A percentile compares a stretch with the other conserved stretches of the same genome.
Evolutionary conservation across 2,113 vertebrate species (phyloP).

Genomic region (Nipponia nippon): DNA sequence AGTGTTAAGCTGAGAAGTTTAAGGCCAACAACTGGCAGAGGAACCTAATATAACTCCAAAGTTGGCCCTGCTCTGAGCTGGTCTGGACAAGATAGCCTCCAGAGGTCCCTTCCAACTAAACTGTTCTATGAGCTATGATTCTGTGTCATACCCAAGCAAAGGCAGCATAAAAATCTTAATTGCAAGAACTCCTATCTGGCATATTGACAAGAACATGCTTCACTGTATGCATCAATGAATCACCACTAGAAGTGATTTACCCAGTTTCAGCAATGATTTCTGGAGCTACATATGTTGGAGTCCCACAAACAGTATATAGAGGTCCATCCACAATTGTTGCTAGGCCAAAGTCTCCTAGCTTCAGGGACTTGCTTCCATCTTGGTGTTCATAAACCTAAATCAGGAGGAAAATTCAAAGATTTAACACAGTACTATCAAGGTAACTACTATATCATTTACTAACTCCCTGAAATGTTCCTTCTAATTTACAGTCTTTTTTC

Average conservation of each 20-base stretch:
- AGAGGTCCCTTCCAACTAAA: neutral
- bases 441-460: neutral
- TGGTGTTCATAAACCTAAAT: constrained; percentile 92
- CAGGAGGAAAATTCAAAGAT: neutral
- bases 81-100: neutral
- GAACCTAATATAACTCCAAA: neutral
- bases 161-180: neutral
- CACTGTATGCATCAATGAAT: neutral
- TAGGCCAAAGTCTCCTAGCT: constrained; percentile 95
- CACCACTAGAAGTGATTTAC: constrained; percentile 67
- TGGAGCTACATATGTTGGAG: constrained; percentile 96
- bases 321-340: constrained; percentile 93
- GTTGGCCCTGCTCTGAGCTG: neutral
- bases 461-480: neutral
- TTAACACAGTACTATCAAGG: neutral
- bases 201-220: neutral
- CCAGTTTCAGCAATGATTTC: constrained; percentile 96
- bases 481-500: neutral
- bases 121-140: neutral
- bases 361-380: constrained; percentile 93
- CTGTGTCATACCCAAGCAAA: neutral
- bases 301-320: constrained; percentile 93
- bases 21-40: neutral
- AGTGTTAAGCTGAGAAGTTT: neutral
- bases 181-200: neutral